A percentile compares a stretch with the other conserved stretches of the same genome.
Conservation (phyloP, 2,888 invertebrate species). For the Tetragonula carbonaria region DNA sequence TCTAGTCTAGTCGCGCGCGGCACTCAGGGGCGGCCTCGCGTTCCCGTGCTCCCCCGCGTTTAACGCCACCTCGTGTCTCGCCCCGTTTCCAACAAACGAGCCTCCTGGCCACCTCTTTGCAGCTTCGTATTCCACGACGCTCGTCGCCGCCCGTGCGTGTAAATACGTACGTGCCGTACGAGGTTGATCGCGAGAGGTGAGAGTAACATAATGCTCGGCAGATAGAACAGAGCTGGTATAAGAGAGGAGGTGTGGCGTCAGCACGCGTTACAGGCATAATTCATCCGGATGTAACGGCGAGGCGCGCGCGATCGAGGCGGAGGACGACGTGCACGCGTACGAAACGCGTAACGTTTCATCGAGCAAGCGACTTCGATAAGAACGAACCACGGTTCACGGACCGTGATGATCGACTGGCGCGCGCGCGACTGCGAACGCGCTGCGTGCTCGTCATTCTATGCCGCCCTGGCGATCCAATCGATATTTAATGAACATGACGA, state of each 20-base stretch:
- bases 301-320: slow-evolving; percentile 37
- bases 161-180: slow-evolving; percentile 15
- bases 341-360: slow-evolving; percentile 69
- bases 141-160: neutral
- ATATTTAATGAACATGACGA: slow-evolving; percentile 69
- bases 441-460: slow-evolving; percentile 30
- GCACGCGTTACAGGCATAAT: slow-evolving; percentile 80
- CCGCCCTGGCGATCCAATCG: slow-evolving; percentile 52
- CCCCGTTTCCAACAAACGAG: slow-evolving; percentile 68
- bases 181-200: slow-evolving; percentile 53
- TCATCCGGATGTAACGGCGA: slow-evolving; percentile 68
- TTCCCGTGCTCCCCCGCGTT: slow-evolving; percentile 52
- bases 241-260: slow-evolving; percentile 78
- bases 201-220: slow-evolving; percentile 72
- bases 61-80: slow-evolving; percentile 34
- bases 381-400: slow-evolving; percentile 33
- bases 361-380: slow-evolving; percentile 68
- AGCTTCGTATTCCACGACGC: neutral
- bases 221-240: slow-evolving; percentile 68
- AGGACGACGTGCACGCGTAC: slow-evolving; percentile 74
- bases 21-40: neutral
- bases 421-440: slow-evolving; percentile 12
- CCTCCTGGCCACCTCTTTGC: neutral
- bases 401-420: slow-evolving; percentile 26
- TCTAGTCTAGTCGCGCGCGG: neutral